Evolutionary conservation across 2,797 vertebrate genomes (phyloP).

Genomic region (Halcyon leucocephala): DNA sequence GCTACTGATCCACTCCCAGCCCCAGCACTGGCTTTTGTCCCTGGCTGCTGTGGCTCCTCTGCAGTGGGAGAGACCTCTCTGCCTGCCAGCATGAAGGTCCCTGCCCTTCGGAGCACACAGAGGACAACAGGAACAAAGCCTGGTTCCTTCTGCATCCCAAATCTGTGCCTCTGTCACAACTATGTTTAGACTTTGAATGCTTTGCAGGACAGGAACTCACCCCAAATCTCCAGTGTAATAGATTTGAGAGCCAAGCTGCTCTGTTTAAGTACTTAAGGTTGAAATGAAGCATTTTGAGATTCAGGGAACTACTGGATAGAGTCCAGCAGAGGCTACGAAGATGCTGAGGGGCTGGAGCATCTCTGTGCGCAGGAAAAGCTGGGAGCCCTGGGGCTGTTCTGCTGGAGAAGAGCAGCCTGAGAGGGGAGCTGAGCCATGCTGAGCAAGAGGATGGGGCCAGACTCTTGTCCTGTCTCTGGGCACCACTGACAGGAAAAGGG

Average conservation of each 20-base stretch:
- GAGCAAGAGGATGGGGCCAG: no score
- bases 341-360: no score
- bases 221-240: not conserved
- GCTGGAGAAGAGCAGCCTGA: no score
- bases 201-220: not conserved
- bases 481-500: no score
- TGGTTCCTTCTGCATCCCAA: not conserved
- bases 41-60: accelerated
- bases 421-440: no score
- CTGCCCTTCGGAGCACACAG: not conserved
- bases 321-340: no score
- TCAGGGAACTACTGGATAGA: no score
- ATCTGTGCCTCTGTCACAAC: not conserved
- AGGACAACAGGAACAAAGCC: not conserved
- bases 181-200: accelerated
- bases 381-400: no score
- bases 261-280: accelerated
- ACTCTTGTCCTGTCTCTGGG: no score
- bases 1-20: not conserved
- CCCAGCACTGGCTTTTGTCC: not conserved
- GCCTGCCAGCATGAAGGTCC: not conserved
- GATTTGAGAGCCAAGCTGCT: not conserved
- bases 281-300: not conserved
- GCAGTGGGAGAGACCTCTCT: accelerated
- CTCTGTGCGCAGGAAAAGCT: no score